Evolutionary conservation across 2,888 invertebrate species (phyloP), one percentile per base, ranked within the genome.

Genomic region (Caenorhabditis doughertyi): DNA sequence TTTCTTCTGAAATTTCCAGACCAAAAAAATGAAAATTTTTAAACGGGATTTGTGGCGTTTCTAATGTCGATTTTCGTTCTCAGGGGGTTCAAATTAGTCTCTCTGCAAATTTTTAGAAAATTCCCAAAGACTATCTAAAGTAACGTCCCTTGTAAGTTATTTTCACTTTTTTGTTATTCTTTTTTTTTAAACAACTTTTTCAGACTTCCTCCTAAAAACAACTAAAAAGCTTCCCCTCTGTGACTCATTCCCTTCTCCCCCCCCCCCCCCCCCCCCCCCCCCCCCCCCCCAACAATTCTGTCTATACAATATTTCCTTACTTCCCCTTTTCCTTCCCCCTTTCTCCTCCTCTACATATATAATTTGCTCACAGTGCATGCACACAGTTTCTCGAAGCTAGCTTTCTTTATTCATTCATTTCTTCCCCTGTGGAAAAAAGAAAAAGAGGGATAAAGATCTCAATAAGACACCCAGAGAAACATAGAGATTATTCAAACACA

Each of bases 311-410:
- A 51, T n/a, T 23, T 9, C 9, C 25, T 4, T n/a, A 4, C 25
- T 39, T 51, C 9, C n/a, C n/a, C n/a, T n/a, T n/a, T n/a, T n/a
- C n/a, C n/a, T 29, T 13, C 53, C 27, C 23, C 16, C n/a, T 7
- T 47, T 32, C 21, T 8, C 25, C 32, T 7, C 35, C 35, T 11
- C 16, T 2, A 39, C 39, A 39, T 39, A 23, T n/a, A 72, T 53
- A 53, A 71, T 74, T 74, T 74, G 73, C 73, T 42, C 73, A 74
- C 64, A 74, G 73, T 74, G 73, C 73, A 64, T 60, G 21, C 60
- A 74, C 74, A 74, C 53, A 39, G 18, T 8, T 47, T 5, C 9
- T n/a, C n/a, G n/a, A n/a, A n/a, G n/a, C n/a, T n/a, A n/a, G 35
- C 35, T 9, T 35, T 35, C 35, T 35, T 35, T 35, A 35, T 35